Evolutionary conservation across 2,113 vertebrate species (phyloP), one percentile per base, ranked within the genome.

Genomic region (Pteruthius melanotis): DNA sequence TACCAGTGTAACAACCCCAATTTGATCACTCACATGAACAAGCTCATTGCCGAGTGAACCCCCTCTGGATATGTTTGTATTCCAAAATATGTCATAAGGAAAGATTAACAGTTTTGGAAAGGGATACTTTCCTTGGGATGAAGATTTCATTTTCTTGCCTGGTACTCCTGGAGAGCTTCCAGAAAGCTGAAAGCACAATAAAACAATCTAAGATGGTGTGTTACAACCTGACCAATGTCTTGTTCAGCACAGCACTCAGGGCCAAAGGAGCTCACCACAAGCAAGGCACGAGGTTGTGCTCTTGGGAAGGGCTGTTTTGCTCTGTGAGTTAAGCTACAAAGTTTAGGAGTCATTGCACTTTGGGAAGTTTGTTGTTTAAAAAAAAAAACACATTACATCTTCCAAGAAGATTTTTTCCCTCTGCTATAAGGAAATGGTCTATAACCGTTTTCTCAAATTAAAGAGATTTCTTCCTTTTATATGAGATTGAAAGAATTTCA

Each of bases 91-190:
- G 96, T 97, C 96, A 91, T 56, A 44, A 93, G 97, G 89, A 82
- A 96, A 93, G 96, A 95, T 97, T 97, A 97, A 95, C 83, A 84
- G 83, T 54, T 95, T 63, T 95, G 94, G 93, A 97, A 97, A 93
- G 78, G 64, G 90, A 91, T 94, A 78, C 93, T 87, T 92, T 96
- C 72, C 89, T 96, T 92, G 90, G 79, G 96, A 95, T 95, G 95
- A 90, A 93, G 96, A 92, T 96, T 95, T 97, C 68, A 94, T 95
- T 97, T 96, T 94, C 92, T 93, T 95, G 91, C 84, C 94, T 97
- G 89, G 93, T 93, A 96, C 93, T 94, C 75, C 70, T 96, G 95
- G 95, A 94, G 92, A 66, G 52, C 42, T 94, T 94, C 95, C 95
- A 94, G 26, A 14, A 77, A 83, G 59, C 92, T 96, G 91, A 59